Base-by-base conservation (phyloP, 2,113 vertebrate genomes). In the Callospermophilus lateralis region DNA sequence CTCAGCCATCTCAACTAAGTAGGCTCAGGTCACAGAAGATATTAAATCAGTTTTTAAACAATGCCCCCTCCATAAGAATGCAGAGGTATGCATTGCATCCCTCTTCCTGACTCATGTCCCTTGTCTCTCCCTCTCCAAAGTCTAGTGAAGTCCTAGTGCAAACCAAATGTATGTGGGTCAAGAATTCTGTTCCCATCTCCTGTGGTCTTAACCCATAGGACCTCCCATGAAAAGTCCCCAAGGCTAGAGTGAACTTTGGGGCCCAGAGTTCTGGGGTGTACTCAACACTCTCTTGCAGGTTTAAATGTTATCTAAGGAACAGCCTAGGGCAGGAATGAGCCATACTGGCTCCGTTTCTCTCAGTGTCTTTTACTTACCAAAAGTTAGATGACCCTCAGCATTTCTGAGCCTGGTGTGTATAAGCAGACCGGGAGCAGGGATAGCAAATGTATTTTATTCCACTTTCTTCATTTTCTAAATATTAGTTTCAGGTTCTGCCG, bases 361-460 rank as follows among this genome's bases (percentile, higher is more conserved):
- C 16, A 37, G 17, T 32, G 37, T 79, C 7, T 51, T 26, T 34
- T 22, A 19, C 5, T 6, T 12, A 32, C 22, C 17, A 32, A 85
- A 32, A 26, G 45, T n/a, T 7, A 15, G 32, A 4, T 3, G 32
- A 12, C 12, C 8, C 19, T 24, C 11, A 13, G 51, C 45, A 28
- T 20, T 53, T 48, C 42, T 63, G 39, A 88, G n/a, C 12, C 45
- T 42, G 61, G 11, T 37, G n/a, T 8, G 11, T 6, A 8, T 32
- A 37, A 39, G 30, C 1, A 30, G n/a, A 72, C 3, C 32, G 7
- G 0, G 1, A 65, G 1, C 26, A 16, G 95, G 68, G 68, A 48
- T 0, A n/a, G 1, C 39, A 48, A 72, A 11, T 30, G 8, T 32
- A 42, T 1, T 5, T 7, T 61, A 34, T 28, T 45, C 28, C 2